phyloP scores from a whole-genome alignment of 2,797 vertebrate genomes.

The Garrulus glandarius region DNA sequence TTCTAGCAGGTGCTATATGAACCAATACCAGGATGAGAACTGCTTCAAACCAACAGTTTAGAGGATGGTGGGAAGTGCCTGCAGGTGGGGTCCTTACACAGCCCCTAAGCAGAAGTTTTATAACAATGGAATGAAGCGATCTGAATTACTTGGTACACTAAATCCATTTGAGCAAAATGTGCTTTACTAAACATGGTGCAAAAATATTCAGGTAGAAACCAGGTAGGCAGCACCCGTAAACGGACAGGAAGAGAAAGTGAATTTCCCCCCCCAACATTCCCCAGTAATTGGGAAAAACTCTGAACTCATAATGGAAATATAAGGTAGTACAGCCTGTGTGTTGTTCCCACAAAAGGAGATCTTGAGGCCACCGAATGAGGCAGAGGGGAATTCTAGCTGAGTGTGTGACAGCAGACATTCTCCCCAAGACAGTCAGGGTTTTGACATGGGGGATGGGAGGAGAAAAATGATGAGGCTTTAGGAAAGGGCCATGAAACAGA shows the following conservation, averaged over 20 bases:
- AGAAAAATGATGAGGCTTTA: neutral
- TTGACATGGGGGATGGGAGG: neutral
- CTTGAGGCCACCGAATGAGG: neutral
- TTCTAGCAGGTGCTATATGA: neutral
- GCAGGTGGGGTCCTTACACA: neutral
- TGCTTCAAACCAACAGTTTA: neutral
- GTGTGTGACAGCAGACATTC: neutral
- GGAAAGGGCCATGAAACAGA: neutral
- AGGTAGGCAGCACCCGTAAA: neutral
- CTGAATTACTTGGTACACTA: neutral
- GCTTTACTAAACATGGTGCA: neutral
- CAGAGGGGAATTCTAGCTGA: neutral
- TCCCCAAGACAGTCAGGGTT: fast-evolving
- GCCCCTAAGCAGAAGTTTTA: neutral
- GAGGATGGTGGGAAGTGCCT: neutral
- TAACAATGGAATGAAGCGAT: neutral
- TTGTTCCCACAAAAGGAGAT: neutral
- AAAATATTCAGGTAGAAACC: neutral
- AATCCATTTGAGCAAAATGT: neutral
- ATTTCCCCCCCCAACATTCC: fast-evolving
- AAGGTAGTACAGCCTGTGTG: neutral
- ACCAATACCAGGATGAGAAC: neutral
- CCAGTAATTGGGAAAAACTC: neutral
- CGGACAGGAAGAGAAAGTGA: neutral
- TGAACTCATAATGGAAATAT: neutral